phyloP scores from a whole-genome alignment of 1,140 invertebrate genomes.

The Gonatopus flavifemur region DNA sequence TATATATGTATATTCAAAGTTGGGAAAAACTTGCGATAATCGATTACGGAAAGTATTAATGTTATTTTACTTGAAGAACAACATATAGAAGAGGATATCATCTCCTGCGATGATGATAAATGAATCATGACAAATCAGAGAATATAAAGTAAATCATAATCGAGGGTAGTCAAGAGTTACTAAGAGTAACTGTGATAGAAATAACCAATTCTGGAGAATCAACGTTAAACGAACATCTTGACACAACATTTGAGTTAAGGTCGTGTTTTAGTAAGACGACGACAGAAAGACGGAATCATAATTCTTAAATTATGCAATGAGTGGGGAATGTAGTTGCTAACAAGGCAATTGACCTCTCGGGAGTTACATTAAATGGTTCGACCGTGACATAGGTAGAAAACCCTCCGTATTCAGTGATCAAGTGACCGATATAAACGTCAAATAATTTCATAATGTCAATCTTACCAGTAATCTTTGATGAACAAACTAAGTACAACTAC shows the following conservation, averaged over 20 bases:
- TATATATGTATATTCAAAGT: slow-evolving; percentile 1
- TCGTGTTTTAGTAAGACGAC: not conserved
- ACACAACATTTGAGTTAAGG: slow-evolving; percentile 7
- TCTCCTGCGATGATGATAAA: no score
- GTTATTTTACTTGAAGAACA: no score
- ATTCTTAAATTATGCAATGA: slow-evolving; percentile 34
- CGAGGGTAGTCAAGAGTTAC: no score
- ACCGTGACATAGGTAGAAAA: slow-evolving; percentile 27
- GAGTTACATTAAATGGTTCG: slow-evolving; percentile 34
- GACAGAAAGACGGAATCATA: slow-evolving; percentile 12
- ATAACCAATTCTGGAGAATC: slow-evolving; percentile 8
- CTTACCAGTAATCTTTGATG: no score
- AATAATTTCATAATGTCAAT: slow-evolving; percentile 27
- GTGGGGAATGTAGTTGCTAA: slow-evolving; percentile 16
- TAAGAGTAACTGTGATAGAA: slow-evolving; percentile 13
- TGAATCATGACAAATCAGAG: no score
- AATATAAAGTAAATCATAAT: no score
- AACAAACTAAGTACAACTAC: no score
- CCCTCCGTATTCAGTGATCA: no score
- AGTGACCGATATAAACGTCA: slow-evolving; percentile 10
- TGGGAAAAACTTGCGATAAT: slow-evolving; percentile 6
- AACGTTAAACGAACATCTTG: no score
- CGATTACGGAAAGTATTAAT: no score
- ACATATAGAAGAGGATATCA: no score
- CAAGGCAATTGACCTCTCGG: slow-evolving; percentile 32